Evolutionary conservation across 2,113 vertebrate genomes (phyloP), one percentile per base, ranked within the genome.

Genomic region (Rhabdornis inornatus): DNA sequence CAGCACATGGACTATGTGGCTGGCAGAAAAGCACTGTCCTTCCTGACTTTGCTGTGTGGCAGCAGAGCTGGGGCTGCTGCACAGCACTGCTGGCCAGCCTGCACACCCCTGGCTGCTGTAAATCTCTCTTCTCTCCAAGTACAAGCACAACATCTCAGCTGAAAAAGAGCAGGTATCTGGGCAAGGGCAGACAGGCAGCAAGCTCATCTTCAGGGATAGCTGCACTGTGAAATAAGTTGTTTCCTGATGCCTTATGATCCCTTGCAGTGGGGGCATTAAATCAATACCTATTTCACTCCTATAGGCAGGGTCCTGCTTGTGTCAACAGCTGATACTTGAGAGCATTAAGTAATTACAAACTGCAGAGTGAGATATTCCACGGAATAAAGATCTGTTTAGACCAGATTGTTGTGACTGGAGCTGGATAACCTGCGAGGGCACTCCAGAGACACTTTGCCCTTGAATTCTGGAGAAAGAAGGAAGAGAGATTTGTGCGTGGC

Each of bases 121-220:
- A 70, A 66, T 49, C 55, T 42, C 55, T 49, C 70, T 35, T 35
- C 61, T 94, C 59, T 49, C 63, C 70, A 69, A 70, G 70, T 64
- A 40, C 70, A 72, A 66, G 71, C 57, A 45, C 40, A 71, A 44
- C 20, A 15, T 15, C 63, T 45, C 2, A 2, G 45, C 63, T 94
- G 75, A 74, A 69, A 90, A 93, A 83, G 79, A 77, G 33, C 33
- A 4, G 4, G 9, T 57, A 14, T 31, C 63, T 86, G 66, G 75
- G 66, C 70, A 94, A 39, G 61, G n/a, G 82, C 78, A 94, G 65
- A 55, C 59, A 74, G 44, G 52, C 60, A 87, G 61, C 31, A 75
- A 71, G 55, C 40, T 60, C 0, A 0, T 30, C 53, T 11, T 17
- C 21, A 19, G 66, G 21, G 15, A 35, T 27, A 45, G 44, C 71